phyloP scores from a whole-genome alignment of 1,140 invertebrate species.

The Brachionus rubens region DNA sequence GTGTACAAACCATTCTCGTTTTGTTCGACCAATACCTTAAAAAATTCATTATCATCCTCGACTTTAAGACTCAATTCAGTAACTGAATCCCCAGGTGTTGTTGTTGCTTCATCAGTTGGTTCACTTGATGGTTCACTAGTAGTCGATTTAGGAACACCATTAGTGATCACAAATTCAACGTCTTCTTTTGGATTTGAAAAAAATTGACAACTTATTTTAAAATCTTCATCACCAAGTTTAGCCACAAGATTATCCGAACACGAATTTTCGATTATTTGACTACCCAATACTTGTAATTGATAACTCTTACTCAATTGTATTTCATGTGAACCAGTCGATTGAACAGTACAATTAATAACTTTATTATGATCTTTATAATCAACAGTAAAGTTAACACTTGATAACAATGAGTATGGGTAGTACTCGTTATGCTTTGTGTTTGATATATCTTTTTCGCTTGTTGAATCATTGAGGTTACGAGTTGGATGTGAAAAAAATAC shows the following conservation, averaged over 20 bases:
- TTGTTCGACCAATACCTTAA: background rate
- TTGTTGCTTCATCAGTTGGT: background rate
- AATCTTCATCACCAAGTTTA: slow-evolving; percentile 1
- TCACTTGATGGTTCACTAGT: background rate
- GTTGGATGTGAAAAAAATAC: background rate
- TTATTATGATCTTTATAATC: slow-evolving; percentile 29
- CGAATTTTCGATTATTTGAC: slow-evolving; percentile 13
- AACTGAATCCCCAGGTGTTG: background rate
- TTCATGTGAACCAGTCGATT: background rate
- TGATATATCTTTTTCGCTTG: slow-evolving; percentile 30
- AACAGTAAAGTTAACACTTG: background rate
- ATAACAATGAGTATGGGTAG: slow-evolving; percentile 7
- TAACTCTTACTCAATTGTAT: background rate
- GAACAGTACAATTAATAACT: background rate
- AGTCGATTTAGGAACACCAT: background rate
- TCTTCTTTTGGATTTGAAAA: slow-evolving; percentile 33
- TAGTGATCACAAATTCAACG: background rate
- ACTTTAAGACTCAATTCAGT: background rate
- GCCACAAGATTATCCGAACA: background rate
- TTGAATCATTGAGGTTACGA: background rate
- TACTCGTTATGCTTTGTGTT: slow-evolving; percentile 20
- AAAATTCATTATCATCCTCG: background rate
- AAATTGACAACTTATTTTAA: slow-evolving; percentile 12
- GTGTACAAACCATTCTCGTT: background rate
- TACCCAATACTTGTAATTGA: slow-evolving; percentile 1